Percentiles rank a stretch among this genome's conserved stretches.
Evolutionary conservation across 2,888 invertebrate genomes (phyloP).

Genomic region (Autographa gamma): DNA sequence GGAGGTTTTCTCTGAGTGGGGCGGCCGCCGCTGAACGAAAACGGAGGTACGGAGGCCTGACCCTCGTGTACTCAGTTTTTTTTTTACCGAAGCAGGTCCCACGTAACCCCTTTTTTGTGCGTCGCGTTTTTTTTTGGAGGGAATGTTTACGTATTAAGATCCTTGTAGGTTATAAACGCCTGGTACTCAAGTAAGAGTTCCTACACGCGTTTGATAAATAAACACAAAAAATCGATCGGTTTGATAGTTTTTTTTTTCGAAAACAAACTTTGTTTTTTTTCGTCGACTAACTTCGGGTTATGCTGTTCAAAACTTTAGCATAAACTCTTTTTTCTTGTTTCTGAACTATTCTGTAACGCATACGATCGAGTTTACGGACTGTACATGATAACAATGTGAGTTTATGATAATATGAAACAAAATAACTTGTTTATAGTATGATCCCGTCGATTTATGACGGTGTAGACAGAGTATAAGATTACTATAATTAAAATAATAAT

Average conservation of each 20-base stretch:
- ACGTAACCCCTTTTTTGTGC: conserved; percentile 84
- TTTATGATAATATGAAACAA: background rate
- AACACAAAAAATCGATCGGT: conserved; percentile 51
- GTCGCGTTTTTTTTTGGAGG: conserved; percentile 81
- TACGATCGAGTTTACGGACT: background rate
- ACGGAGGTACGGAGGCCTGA: conserved; percentile 87
- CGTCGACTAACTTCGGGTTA: conserved; percentile 43
- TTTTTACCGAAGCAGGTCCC: conserved; percentile 81
- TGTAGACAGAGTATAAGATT: background rate
- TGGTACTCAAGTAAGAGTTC: conserved; percentile 64
- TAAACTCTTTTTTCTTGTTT: conserved; percentile 8
- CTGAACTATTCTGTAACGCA: background rate
- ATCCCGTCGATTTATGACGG: background rate
- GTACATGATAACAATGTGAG: conserved; percentile 4
- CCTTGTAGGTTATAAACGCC: conserved; percentile 80
- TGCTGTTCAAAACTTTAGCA: conserved; percentile 30
- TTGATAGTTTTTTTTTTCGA: conserved; percentile 41
- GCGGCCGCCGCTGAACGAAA: conserved; percentile 81
- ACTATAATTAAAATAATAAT: background rate
- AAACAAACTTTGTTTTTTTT: conserved; percentile 46
- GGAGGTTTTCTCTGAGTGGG: conserved; percentile 80
- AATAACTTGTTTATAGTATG: background rate
- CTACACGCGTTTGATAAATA: conserved; percentile 63
- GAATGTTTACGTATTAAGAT: conserved; percentile 82
- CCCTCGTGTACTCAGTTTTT: conserved; percentile 85